These are phyloP conservation scores for Enteromius unitaeniatus DNA, from an alignment of 2,797 vertebrate species.

Conservation along the genomic window DNA sequence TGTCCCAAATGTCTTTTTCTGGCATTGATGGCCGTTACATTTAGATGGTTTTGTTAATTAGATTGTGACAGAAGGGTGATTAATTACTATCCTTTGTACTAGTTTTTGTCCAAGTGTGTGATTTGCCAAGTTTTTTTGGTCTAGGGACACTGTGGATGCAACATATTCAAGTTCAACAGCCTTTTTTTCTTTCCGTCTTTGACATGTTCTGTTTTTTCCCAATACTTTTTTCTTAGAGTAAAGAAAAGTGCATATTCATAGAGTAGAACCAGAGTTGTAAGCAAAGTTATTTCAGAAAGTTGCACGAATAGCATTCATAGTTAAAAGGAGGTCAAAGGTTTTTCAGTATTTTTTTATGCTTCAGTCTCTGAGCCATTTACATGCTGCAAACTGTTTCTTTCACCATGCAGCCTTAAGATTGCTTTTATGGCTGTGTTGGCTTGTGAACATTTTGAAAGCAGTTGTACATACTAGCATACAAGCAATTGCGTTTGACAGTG, in stretches of 20 bases:
- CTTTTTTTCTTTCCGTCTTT: neutral
- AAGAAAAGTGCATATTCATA: constrained; percentile 25
- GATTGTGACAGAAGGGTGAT: constrained; percentile 21
- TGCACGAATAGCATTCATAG: constrained; percentile 64
- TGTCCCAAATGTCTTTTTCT: constrained; percentile 41
- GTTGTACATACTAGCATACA: constrained; percentile 43
- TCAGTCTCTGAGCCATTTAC: constrained; percentile 73
- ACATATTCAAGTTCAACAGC: neutral
- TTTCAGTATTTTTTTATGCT: constrained; percentile 21
- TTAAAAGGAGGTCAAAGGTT: constrained; percentile 71
- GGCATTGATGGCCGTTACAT: constrained; percentile 39
- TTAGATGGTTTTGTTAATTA: constrained; percentile 39
- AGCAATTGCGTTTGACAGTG: constrained; percentile 41
- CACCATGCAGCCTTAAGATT: constrained; percentile 75
- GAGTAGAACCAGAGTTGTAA: constrained; percentile 12
- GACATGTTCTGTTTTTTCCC: neutral
- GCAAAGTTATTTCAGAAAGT: constrained; percentile 49
- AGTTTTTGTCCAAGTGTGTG: constrained; percentile 14
- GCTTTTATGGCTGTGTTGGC: constrained; percentile 64
- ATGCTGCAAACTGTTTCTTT: constrained; percentile 72
- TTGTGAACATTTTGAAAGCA: constrained; percentile 65
- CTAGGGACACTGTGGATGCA: constrained; percentile 8
- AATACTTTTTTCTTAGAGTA: neutral
- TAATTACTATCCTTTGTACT: neutral
- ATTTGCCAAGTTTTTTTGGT: constrained; percentile 15